phyloP scores from a whole-genome alignment of 2,797 vertebrate species.

The Falco concolor region DNA sequence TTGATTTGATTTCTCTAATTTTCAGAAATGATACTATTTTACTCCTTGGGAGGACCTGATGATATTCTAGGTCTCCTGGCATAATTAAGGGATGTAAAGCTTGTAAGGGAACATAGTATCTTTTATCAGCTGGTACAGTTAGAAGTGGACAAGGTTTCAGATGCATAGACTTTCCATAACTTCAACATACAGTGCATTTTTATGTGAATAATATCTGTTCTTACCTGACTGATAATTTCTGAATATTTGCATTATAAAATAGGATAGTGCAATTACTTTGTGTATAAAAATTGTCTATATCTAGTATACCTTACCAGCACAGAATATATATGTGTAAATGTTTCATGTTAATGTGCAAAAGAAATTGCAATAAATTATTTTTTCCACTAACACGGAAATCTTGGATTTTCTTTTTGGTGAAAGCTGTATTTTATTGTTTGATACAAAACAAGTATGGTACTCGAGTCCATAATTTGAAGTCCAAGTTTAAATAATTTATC shows the following conservation, averaged over 20 bases:
- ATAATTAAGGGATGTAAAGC: neutral
- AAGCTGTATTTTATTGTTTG: neutral
- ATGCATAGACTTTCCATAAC: neutral
- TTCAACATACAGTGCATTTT: conserved; percentile 20
- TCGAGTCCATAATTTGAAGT: neutral
- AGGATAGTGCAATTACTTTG: conserved; percentile 51
- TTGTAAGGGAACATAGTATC: neutral
- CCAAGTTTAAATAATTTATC: neutral
- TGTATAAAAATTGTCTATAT: conserved; percentile 70
- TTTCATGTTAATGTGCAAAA: conserved; percentile 70
- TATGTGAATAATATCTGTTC: conserved; percentile 39
- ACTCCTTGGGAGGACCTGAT: conserved; percentile 5
- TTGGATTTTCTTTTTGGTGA: conserved; percentile 29
- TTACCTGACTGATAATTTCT: conserved; percentile 56
- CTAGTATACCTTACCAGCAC: conserved; percentile 57
- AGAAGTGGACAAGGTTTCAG: neutral
- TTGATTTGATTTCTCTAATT: neutral
- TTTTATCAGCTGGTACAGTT: neutral
- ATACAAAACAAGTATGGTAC: neutral
- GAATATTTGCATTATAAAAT: conserved; percentile 65
- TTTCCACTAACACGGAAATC: conserved; percentile 63
- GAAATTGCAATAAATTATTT: conserved; percentile 79
- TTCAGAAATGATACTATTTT: neutral
- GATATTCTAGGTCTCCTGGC: neutral
- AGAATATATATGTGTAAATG: conserved; percentile 72